A percentile compares a stretch with the other conserved stretches of the same genome.
Conservation (phyloP, 2,113 vertebrate species). For the Capreolus pygargus region DNA sequence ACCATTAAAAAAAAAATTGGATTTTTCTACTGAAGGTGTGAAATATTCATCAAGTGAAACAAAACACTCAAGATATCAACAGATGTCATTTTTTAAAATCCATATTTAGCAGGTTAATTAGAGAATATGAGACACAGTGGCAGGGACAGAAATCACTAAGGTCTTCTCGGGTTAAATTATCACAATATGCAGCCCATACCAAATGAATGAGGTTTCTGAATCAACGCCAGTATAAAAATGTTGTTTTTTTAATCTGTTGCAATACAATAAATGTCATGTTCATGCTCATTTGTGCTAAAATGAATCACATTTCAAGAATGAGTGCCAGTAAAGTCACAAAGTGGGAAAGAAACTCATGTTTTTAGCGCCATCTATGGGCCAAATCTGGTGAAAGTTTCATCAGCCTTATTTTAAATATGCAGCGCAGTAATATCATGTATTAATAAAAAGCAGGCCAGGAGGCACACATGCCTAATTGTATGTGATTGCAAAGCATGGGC, state of each 20-base stretch:
- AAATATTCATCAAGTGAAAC: constrained; percentile 55
- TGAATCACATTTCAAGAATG: neutral
- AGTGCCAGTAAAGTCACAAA: neutral
- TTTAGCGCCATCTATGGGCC: constrained; percentile 46
- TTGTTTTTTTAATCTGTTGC: constrained; percentile 1
- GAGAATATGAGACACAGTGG: constrained; percentile 37
- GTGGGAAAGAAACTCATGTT: neutral
- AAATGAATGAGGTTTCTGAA: neutral
- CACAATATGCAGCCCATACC: constrained; percentile 62
- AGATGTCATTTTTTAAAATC: constrained; percentile 49
- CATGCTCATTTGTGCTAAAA: neutral
- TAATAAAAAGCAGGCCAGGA: neutral
- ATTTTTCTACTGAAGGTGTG: neutral
- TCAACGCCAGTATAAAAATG: neutral
- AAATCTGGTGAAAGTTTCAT: neutral
- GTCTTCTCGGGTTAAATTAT: constrained; percentile 66
- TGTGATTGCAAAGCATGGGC: neutral
- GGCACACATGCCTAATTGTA: neutral
- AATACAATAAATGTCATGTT: neutral
- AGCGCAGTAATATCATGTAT: neutral
- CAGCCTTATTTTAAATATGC: neutral
- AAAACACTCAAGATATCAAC: constrained; percentile 54
- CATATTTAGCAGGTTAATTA: constrained; percentile 62
- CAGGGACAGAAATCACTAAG: constrained; percentile 39
- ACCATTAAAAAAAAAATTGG: neutral